These are phyloP conservation scores for Pristionchus fissidentatus DNA, from an alignment of 2,888 invertebrate species.

Conservation along the genomic window DNA sequence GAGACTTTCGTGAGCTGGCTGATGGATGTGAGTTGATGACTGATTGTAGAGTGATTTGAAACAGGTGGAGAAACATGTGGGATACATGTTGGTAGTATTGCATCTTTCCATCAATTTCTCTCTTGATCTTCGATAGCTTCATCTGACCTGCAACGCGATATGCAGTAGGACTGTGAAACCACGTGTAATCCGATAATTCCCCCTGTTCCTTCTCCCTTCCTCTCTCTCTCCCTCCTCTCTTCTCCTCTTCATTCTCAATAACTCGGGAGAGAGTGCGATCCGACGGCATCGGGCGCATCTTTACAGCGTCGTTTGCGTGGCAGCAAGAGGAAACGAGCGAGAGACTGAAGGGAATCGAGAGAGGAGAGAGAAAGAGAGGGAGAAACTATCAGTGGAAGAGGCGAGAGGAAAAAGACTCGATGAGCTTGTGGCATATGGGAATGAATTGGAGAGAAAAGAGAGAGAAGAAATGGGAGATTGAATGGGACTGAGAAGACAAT, in stretches of 20 bases:
- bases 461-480: constrained; percentile 19
- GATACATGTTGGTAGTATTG: no score
- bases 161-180: background rate
- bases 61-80: no score
- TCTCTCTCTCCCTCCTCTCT: background rate
- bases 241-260: constrained; percentile 9
- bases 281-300: constrained; percentile 22
- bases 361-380: constrained; percentile 2
- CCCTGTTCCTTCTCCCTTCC: constrained; percentile 10
- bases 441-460: constrained; percentile 15
- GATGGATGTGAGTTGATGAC: constrained; percentile 71
- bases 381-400: constrained; percentile 28
- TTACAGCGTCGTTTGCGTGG: constrained; percentile 38
- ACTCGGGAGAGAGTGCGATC: background rate
- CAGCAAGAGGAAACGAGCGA: constrained; percentile 1
- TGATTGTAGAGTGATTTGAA: no score
- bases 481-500: background rate
- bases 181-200: constrained; percentile 21
- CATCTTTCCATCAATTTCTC: background rate
- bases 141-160: constrained; percentile 7
- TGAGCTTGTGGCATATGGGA: constrained; percentile 25
- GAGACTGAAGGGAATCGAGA: background rate
- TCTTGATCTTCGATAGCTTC: background rate
- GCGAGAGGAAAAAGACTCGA: background rate
- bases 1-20: constrained; percentile 75